Evolutionary conservation across 2,797 vertebrate species (phyloP), one percentile per base, ranked within the genome.

Genomic region (Hyperoplus immaculatus): DNA sequence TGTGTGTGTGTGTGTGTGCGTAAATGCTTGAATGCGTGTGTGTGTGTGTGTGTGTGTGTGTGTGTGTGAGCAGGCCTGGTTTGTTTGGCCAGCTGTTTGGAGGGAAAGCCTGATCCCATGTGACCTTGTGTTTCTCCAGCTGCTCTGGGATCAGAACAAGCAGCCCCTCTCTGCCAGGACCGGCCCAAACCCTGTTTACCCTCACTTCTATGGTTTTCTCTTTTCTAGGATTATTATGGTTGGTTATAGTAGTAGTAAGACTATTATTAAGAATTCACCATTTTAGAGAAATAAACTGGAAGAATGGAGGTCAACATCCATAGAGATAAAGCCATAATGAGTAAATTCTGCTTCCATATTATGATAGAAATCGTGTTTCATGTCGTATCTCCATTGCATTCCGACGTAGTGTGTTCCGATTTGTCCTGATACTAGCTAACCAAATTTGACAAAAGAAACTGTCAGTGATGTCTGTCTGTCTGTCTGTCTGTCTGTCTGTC

Each of bases 51-150:
- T 79, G 57, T 38, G 29, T 56, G 69, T 69, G 67, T 65, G 63
- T 83, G 13, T 81, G 74, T 58, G 76, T 78, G 64, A 75, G 41
- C 65, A 56, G 66, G 42, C 60, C 46, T 61, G 66, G 78, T 88
- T 87, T 95, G 90, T 96, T 95, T 94, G 85, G 81, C 93, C 95
- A 95, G 95, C 95, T 96, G 95, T 94, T 95, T 89, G 86, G 78
- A 94, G 93, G 88, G 88, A 94, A 93, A 93, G 92, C 88, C 92
- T 88, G 82, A 89, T 94, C 93, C 90, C 93, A 88, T 84, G 89
- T 91, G 93, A 94, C 86, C 89, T 69, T 56, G 77, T 95, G 94
- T 95, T 95, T 93, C 94, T 94, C 90, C 95, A 95, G 95, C 95
- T 96, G 95, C 90, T 90, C 82, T 81, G 47, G 91, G 92, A 94